These are phyloP conservation scores for Neopelma chrysocephalum DNA, from an alignment of 2,797 vertebrate genomes.

Conservation along the genomic window DNA sequence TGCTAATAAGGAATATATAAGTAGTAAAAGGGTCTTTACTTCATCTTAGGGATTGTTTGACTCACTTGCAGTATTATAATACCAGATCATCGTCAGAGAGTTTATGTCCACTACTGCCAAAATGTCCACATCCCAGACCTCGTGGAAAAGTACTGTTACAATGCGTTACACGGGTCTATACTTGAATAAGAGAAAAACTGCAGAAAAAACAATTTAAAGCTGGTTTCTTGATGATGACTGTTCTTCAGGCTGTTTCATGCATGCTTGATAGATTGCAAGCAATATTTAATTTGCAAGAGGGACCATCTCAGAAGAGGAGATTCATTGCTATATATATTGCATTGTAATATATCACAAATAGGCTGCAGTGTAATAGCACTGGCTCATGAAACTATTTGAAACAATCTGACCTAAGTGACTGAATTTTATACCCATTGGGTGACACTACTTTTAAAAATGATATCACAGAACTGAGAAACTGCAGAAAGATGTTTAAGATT, in stretches of 20 bases:
- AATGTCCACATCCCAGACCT: neutral
- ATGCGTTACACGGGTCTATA: neutral
- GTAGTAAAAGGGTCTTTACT: neutral
- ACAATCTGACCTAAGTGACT: neutral
- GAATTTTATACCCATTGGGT: neutral
- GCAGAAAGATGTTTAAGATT: neutral
- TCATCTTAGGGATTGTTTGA: neutral
- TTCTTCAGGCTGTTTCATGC: neutral
- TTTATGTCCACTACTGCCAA: neutral
- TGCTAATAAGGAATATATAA: neutral
- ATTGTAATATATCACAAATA: neutral
- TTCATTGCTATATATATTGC: neutral
- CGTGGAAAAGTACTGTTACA: neutral
- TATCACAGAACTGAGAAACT: neutral
- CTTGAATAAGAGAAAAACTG: neutral
- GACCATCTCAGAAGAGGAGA: neutral
- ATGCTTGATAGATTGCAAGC: neutral
- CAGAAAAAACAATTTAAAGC: neutral
- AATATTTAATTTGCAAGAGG: neutral
- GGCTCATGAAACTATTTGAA: neutral
- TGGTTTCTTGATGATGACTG: neutral
- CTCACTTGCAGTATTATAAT: neutral
- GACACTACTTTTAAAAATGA: neutral
- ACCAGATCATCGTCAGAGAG: neutral
- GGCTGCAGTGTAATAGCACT: neutral